Evolutionary conservation across 2,113 vertebrate species (phyloP).

Genomic region (Phaethon lepturus): DNA sequence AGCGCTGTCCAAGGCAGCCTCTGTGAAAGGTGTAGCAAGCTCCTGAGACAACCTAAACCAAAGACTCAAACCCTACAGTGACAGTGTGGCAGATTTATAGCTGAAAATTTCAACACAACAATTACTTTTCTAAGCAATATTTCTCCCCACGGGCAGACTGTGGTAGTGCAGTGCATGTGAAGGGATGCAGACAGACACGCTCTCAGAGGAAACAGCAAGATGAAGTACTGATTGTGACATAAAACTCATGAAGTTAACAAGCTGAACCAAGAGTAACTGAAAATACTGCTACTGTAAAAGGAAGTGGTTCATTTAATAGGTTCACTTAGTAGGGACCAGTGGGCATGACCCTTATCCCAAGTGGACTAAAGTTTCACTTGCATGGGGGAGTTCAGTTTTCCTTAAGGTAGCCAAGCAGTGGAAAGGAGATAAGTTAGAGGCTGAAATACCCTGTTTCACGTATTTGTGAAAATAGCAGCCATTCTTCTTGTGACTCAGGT

Average conservation of each 20-base stretch:
- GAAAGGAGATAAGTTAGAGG: background rate
- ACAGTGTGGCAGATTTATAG: background rate
- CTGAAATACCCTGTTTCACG: fast-evolving
- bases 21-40: background rate
- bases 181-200: fast-evolving
- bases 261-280: background rate
- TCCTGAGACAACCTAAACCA: background rate
- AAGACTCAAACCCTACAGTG: background rate
- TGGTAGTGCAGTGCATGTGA: background rate
- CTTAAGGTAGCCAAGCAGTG: background rate
- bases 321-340: background rate
- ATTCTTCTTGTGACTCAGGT: background rate
- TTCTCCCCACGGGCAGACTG: background rate
- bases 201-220: background rate
- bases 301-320: background rate
- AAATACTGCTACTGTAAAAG: background rate
- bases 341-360: background rate
- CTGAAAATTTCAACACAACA: background rate
- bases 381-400: background rate
- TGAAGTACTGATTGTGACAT: background rate
- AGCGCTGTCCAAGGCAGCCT: background rate
- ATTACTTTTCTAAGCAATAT: background rate
- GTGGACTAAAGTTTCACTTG: background rate
- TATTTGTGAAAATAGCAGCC: background rate
- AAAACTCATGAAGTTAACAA: background rate